Evolutionary conservation across 2,113 vertebrate species (phyloP), one percentile per base, ranked within the genome.

Genomic region (Gymnorhina tibicen): DNA sequence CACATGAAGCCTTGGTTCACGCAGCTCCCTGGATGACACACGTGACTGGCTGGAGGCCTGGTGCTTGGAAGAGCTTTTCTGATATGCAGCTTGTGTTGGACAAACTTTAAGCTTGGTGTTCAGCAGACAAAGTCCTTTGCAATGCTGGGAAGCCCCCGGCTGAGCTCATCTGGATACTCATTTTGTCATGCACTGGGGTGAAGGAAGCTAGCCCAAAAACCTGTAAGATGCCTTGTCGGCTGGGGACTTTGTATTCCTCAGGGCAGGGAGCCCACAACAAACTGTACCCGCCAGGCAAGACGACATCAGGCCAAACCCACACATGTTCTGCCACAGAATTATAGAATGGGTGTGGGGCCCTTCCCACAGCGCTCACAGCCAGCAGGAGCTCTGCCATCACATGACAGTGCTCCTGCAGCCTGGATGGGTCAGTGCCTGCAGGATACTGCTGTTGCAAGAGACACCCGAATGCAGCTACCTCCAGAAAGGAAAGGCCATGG

Each of bases 391-490:
- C 70, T 76, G 62, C 30, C 35, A 50, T 16, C 56, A 6, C 3
- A 0, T 16, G 49, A 6, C 0, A 0, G 23, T 30, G 46, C 26
- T 85, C 46, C 50, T 26, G 55, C 28, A 60, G n/a, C 62, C 49
- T 12, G 2, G 3, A 15, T 9, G 32, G 33, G 72, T 52, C 1
- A 5, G 44, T 21, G 53, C 50, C 68, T 35, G 33, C 28, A 49
- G 46, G n/a, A 73, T 5, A 2, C 22, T 46, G 42, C 63, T 44
- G 8, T 3, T 14, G 18, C 20, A 6, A 3, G 4, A 0, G 1
- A 3, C 1, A 4, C 47, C 13, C 0, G 0, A 39, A 41, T 3
- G 21, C 68, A 20, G 73, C 39, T 52, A 22, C 80, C 41, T 70
- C 21, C 24, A 58, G 85, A 87, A 92, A 82, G 12, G 21, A 87